Evolutionary conservation across 2,888 invertebrate species (phyloP).

Genomic region (Ephialtes manifestator): DNA sequence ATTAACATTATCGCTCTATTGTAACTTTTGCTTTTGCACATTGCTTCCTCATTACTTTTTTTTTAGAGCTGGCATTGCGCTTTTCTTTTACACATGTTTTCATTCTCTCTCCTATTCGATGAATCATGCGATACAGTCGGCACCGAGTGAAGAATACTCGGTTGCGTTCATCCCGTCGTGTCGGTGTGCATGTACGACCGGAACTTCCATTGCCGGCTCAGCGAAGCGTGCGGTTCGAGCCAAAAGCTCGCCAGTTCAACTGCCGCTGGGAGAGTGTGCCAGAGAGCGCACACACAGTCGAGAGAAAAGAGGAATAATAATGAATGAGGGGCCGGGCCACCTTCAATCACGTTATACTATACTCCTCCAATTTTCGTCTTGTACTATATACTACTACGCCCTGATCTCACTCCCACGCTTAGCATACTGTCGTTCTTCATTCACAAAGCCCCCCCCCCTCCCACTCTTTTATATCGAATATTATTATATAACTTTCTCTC

Average conservation of each 20-base stretch:
- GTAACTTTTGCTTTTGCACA: no score
- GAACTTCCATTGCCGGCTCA: conserved; percentile 50
- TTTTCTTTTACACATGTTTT: background rate
- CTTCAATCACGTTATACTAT: conserved; percentile 36
- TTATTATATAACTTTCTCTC: background rate
- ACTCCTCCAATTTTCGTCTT: conserved; percentile 35
- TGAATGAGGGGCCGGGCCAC: conserved; percentile 43
- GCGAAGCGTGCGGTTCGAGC: conserved; percentile 43
- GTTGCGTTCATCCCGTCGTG: conserved; percentile 5
- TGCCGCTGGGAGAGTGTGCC: conserved; percentile 12
- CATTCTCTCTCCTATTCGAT: conserved; percentile 17
- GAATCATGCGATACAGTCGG: conserved; percentile 29
- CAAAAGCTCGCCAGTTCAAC: conserved; percentile 14
- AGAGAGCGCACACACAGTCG: background rate
- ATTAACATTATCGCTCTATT: background rate
- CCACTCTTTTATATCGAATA: conserved; percentile 11
- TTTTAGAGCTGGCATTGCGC: background rate
- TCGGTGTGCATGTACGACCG: conserved; percentile 29
- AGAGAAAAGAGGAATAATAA: conserved; percentile 39
- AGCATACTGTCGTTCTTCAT: conserved; percentile 43
- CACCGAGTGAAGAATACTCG: background rate
- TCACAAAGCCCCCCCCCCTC: conserved; percentile 11
- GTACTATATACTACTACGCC: conserved; percentile 28
- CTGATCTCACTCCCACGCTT: conserved; percentile 43
- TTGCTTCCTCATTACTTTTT: no score